Base-by-base conservation (phyloP, 2,797 vertebrate genomes). In the Anabacerthia variegaticeps region DNA sequence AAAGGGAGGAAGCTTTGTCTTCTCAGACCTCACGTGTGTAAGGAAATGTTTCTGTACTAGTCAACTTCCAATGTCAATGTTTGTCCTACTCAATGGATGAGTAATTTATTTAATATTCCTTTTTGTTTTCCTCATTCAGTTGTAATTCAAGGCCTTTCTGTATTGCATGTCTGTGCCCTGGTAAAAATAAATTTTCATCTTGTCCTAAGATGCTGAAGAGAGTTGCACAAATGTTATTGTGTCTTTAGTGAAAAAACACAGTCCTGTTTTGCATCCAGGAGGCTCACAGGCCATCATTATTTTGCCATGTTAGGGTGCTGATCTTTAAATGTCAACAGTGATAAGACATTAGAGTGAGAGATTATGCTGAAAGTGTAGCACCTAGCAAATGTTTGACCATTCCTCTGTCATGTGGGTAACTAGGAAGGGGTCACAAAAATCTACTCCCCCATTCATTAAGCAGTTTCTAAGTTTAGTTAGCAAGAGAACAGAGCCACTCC, bases 21-120 rank as follows among this genome's bases (percentile, higher is more conserved):
- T 65, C 10, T 4, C 18, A 63, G 51, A 58, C n/a, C 21, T 58
- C 8, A 1, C 6, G 6, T 16, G 26, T 7, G 7, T 48, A 9
- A 13, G 9, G 22, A 58, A 63, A 46, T 41, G 7, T 36, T 69
- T 7, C 30, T 37, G 26, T 63, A 20, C 23, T 49, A 44, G 43
- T 32, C 1, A 1, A 0, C 1, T 26, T 56, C 36, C 49, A 43
- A 54, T n/a, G 34, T 24, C 26, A 48, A 43, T 3, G 2, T 76
- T 59, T 76, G 26, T n/a, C 46, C 17, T n/a, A 8, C 1, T 76
- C 26, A 41, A 32, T n/a, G 30, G 19, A 41, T 26, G 28, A 24
- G 9, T 52, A 36, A 52, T 41, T 41, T 41, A 52, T 6, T 84
- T 52, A 28, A 36, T 58, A 51, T 28, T 46, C 30, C 21, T 34